Conservation (phyloP, 2,797 vertebrate genomes). For the Fistularia tabacaria region DNA sequence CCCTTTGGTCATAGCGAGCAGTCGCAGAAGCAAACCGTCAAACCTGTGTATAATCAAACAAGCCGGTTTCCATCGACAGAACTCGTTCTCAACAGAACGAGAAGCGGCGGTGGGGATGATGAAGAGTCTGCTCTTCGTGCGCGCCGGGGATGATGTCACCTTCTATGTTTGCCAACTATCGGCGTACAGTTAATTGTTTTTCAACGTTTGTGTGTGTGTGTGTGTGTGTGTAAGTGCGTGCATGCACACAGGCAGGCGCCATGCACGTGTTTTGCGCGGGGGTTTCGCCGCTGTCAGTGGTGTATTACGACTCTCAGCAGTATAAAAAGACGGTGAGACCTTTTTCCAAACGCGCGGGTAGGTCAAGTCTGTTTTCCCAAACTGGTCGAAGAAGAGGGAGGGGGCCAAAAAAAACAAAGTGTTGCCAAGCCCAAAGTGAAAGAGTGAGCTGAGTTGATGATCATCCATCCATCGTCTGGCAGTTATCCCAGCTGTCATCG, state of each 20-base stretch:
- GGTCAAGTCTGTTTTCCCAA: no score
- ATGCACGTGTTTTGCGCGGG: no score
- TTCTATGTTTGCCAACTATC: slow-evolving; percentile 30
- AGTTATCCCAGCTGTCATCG: no score
- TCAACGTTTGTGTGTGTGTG: not conserved
- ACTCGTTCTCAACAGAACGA: slow-evolving; percentile 21
- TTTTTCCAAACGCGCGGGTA: no score
- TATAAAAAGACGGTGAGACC: no score
- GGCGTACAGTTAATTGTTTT: slow-evolving; percentile 20
- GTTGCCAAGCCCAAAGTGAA: no score
- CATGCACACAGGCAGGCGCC: not conserved
- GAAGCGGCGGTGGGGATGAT: slow-evolving; percentile 12
- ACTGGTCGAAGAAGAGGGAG: no score
- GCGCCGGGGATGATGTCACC: slow-evolving; percentile 52
- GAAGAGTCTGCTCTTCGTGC: slow-evolving; percentile 26
- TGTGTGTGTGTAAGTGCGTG: slow-evolving; percentile 10
- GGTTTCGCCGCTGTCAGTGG: no score
- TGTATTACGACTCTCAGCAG: no score
- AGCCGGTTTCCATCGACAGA: slow-evolving; percentile 50
- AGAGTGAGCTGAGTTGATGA: no score
- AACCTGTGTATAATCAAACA: slow-evolving; percentile 45
- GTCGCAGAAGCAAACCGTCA: slow-evolving; percentile 16
- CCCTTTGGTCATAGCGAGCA: slow-evolving; percentile 15
- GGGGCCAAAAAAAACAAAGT: no score
- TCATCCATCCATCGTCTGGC: no score